Evolutionary conservation across 2,797 vertebrate species (phyloP).

Genomic region (Pygocentrus nattereri): DNA sequence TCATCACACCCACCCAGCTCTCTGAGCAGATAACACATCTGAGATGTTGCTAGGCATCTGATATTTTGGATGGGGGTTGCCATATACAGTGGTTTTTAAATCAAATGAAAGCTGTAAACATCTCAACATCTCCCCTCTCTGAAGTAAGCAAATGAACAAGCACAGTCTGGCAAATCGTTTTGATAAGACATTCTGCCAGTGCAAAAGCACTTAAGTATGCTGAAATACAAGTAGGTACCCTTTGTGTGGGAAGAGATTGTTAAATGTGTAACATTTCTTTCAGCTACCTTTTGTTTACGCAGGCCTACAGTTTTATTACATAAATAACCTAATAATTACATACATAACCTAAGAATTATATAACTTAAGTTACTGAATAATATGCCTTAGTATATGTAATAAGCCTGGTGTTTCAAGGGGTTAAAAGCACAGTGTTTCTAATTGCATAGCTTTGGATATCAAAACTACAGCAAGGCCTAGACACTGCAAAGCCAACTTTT

Average conservation of each 20-base stretch:
- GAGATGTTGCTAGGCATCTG: conserved; percentile 67
- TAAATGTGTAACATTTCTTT: not conserved
- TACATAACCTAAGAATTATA: no score
- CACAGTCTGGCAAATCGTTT: not conserved
- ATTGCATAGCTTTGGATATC: not conserved
- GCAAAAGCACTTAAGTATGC: conserved; percentile 18
- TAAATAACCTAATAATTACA: no score
- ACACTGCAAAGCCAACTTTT: not conserved
- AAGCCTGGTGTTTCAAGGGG: no score
- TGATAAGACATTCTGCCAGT: conserved; percentile 14
- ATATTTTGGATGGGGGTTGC: conserved; percentile 65
- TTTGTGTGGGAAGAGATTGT: conserved; percentile 15
- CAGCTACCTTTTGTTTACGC: not conserved
- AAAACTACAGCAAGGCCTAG: not conserved
- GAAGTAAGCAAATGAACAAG: conserved; percentile 24
- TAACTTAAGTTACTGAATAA: no score
- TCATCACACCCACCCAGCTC: conserved; percentile 56
- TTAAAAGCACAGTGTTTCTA: conserved; percentile 11
- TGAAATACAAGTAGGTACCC: conserved; percentile 6
- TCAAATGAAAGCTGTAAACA: conserved; percentile 28
- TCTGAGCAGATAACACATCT: conserved; percentile 68
- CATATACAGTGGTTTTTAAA: conserved; percentile 57
- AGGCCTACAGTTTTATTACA: no score
- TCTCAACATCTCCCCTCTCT: not conserved
- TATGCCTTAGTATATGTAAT: no score